Percentiles rank a stretch among this genome's conserved stretches.
These are phyloP conservation scores for Luffia ferchaultella DNA, from an alignment of 2,888 invertebrate species.

Conservation along the genomic window DNA sequence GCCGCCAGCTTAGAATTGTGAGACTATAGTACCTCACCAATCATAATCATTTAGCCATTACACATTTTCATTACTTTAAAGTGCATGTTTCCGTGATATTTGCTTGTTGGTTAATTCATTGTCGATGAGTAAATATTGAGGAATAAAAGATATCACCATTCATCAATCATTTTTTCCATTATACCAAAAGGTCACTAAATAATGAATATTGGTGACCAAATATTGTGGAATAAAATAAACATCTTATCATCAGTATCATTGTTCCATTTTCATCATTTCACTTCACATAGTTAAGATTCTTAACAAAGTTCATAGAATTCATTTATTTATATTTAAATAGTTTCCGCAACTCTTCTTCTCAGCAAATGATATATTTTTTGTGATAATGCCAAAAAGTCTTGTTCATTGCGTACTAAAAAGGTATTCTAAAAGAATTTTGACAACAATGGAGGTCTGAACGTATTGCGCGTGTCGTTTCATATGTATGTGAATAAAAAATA, in stretches of 20 bases:
- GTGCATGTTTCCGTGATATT: background rate
- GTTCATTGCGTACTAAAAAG: too few species aligned
- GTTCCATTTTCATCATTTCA: background rate
- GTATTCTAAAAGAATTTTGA: too few species aligned
- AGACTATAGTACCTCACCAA: background rate
- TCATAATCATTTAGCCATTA: background rate
- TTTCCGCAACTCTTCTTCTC: background rate
- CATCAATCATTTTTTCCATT: background rate
- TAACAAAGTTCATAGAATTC: background rate
- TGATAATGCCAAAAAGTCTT: too few species aligned
- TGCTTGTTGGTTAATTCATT: background rate
- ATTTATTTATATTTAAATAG: background rate
- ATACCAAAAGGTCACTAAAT: background rate
- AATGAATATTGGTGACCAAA: background rate
- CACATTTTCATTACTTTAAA: background rate
- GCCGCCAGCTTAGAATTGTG: too few species aligned
- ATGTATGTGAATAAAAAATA: too few species aligned
- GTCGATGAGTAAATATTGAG: background rate
- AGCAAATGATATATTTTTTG: background rate
- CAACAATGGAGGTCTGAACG: too few species aligned
- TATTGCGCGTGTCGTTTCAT: too few species aligned
- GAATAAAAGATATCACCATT: background rate
- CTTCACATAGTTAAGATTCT: background rate
- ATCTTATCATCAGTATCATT: background rate
- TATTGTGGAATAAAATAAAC: background rate